phyloP scores from a whole-genome alignment of 2,888 invertebrate genomes.

The Camptogramma bilineatum region DNA sequence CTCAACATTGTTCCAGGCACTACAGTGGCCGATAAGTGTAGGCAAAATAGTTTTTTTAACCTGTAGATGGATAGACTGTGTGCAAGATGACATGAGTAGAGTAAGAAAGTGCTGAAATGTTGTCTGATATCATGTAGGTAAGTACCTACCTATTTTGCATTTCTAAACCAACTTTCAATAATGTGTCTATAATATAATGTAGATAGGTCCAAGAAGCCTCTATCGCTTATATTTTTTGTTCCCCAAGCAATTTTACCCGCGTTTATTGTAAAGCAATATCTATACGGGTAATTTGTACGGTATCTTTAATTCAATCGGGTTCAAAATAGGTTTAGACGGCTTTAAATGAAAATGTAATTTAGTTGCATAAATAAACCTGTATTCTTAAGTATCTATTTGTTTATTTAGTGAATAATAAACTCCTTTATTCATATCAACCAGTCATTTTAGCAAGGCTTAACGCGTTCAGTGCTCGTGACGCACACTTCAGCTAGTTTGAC shows the following conservation, averaged over 20 bases:
- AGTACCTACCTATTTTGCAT: neutral
- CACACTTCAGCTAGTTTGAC: too few relatives aligned
- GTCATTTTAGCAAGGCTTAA: too few relatives aligned
- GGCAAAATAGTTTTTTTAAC: too few relatives aligned
- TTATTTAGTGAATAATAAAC: neutral
- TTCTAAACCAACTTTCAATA: neutral
- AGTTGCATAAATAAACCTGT: neutral
- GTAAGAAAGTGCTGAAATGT: too few relatives aligned
- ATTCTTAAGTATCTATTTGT: neutral
- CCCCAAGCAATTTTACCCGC: constrained; percentile 22
- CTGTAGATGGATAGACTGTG: too few relatives aligned
- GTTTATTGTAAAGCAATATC: constrained; percentile 26
- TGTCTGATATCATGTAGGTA: too few relatives aligned
- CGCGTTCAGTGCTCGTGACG: too few relatives aligned
- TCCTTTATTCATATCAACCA: too few relatives aligned
- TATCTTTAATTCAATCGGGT: constrained; percentile 35
- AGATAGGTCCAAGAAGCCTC: constrained; percentile 4
- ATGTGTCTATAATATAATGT: neutral
- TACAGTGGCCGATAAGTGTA: too few relatives aligned
- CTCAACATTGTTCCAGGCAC: too few relatives aligned
- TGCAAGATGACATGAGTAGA: too few relatives aligned
- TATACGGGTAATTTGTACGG: constrained; percentile 31
- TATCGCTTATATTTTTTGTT: constrained; percentile 13
- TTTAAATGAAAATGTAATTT: neutral
- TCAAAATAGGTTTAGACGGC: neutral